These are phyloP conservation scores for Hippopotamus amphibius DNA, from an alignment of 2,113 vertebrate genomes.

Conservation along the genomic window DNA sequence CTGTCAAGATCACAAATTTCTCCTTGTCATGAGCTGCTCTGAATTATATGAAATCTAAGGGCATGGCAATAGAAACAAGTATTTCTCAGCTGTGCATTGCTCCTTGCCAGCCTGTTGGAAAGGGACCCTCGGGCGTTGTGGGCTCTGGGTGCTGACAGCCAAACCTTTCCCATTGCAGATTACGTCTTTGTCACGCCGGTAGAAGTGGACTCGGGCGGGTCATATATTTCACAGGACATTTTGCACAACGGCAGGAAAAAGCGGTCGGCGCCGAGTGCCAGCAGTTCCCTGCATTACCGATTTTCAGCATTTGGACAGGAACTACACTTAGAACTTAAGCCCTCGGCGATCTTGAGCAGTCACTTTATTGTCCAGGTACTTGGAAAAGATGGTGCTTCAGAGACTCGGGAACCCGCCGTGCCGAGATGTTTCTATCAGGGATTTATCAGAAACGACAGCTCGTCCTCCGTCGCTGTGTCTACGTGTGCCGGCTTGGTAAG, in stretches of 20 bases:
- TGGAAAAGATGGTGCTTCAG: slow-evolving; percentile 88
- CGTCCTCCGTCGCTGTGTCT: slow-evolving; percentile 95
- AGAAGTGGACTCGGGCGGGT: slow-evolving; percentile 93
- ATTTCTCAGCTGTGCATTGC: not conserved
- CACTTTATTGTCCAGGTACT: slow-evolving; percentile 95
- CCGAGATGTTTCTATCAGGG: slow-evolving; percentile 97
- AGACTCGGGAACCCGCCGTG: slow-evolving; percentile 84
- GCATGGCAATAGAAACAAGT: not conserved
- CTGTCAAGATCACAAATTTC: no score
- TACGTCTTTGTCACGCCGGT: slow-evolving; percentile 96
- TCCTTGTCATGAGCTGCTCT: not conserved
- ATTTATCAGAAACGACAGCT: slow-evolving; percentile 93
- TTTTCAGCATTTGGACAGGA: slow-evolving; percentile 96
- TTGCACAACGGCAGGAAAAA: slow-evolving; percentile 89
- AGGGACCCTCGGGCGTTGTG: not conserved
- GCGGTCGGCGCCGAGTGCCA: slow-evolving; percentile 87
- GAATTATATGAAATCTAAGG: not conserved
- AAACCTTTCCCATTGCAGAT: slow-evolving; percentile 87
- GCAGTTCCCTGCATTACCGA: slow-evolving; percentile 92
- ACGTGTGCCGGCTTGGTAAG: slow-evolving; percentile 97
- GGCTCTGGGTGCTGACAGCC: slow-evolving; percentile 63
- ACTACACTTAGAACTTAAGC: slow-evolving; percentile 94
- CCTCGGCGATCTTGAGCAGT: slow-evolving; percentile 91
- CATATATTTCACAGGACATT: slow-evolving; percentile 93
- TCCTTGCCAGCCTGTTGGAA: not conserved